Percentiles rank a stretch among this genome's conserved stretches.
Evolutionary conservation across 2,888 invertebrate genomes (phyloP).

Genomic region (Glyphotaelius pellucidus): DNA sequence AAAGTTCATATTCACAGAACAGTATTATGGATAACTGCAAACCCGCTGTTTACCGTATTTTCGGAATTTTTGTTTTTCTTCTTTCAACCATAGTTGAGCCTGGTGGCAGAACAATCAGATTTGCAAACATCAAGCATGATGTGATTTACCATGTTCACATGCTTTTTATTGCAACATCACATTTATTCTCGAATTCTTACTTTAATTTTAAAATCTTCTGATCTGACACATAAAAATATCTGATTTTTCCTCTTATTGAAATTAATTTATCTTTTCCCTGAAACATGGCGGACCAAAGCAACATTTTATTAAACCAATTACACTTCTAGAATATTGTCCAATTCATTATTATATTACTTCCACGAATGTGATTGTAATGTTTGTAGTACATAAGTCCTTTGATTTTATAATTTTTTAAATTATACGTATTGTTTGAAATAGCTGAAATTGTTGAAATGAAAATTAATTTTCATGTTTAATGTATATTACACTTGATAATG

Average conservation of each 20-base stretch:
- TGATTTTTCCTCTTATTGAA: background rate
- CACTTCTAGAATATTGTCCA: background rate
- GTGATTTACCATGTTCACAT: background rate
- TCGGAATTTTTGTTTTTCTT: background rate
- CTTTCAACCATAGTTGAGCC: background rate
- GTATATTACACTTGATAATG: background rate
- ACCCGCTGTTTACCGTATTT: background rate
- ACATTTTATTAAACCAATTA: background rate
- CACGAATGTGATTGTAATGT: too few species aligned
- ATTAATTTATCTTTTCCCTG: background rate
- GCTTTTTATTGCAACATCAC: background rate
- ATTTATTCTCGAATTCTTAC: background rate
- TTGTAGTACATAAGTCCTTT: too few species aligned
- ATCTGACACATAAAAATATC: background rate
- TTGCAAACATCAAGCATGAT: background rate
- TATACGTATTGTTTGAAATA: background rate
- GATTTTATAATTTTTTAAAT: background rate
- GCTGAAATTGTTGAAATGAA: background rate
- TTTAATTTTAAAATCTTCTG: background rate
- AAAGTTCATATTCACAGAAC: background rate
- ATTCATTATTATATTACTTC: background rate
- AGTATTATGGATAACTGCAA: background rate
- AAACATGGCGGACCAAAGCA: background rate
- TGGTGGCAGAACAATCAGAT: background rate
- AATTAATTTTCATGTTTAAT: too few species aligned